These are phyloP conservation scores for Hypotaenidia philippensis DNA, from an alignment of 2,797 vertebrate genomes.

Conservation along the genomic window DNA sequence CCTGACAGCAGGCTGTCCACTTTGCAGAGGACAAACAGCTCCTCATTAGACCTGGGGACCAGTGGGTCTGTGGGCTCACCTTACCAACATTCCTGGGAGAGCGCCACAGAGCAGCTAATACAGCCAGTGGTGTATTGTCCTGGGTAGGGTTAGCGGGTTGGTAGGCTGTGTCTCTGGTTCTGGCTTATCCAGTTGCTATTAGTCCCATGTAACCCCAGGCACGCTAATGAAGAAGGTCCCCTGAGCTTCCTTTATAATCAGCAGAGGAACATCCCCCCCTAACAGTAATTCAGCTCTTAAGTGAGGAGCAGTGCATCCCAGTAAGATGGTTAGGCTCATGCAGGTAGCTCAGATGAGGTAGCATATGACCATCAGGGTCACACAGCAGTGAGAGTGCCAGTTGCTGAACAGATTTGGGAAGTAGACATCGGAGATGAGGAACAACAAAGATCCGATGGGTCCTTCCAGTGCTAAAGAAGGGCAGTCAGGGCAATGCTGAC, in stretches of 20 bases:
- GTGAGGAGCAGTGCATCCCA: not conserved
- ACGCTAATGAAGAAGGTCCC: not conserved
- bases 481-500: not conserved
- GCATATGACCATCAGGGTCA: not conserved
- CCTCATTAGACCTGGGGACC: not conserved
- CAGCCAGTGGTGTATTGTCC: not conserved
- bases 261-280: not conserved
- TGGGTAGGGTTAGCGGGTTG: not conserved
- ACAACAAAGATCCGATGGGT: not conserved
- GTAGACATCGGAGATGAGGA: not conserved
- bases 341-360: not conserved
- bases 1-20: not conserved
- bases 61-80: not conserved
- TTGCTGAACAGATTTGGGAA: not conserved
- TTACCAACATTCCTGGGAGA: not conserved
- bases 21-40: not conserved
- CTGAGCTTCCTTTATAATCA: not conserved
- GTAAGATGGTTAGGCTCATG: not conserved
- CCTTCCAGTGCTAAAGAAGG: not conserved
- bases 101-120: not conserved
- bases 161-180: not conserved
- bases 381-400: not conserved
- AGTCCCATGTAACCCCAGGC: not conserved
- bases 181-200: not conserved
- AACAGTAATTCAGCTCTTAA: not conserved